phyloP scores from a whole-genome alignment of 1,140 invertebrate species.

The Trialeurodes vaporariorum region DNA sequence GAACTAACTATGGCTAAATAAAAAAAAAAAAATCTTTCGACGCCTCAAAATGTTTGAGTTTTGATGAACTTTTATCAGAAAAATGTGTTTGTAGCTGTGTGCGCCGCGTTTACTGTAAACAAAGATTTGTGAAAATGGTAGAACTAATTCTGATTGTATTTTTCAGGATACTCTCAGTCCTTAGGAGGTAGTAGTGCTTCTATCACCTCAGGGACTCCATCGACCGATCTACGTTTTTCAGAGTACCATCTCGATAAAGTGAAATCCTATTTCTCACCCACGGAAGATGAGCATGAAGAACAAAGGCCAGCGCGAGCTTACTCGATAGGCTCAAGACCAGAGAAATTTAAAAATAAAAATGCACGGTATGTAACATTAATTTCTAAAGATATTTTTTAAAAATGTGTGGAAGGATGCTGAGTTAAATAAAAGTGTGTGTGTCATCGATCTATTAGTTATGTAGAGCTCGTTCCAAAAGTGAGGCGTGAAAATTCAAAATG shows the following conservation, averaged over 20 bases:
- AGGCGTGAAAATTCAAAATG: too few species aligned
- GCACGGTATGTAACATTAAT: slow-evolving; percentile 24
- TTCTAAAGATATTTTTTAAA: not conserved
- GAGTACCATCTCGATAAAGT: slow-evolving; percentile 57
- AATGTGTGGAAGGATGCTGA: not conserved
- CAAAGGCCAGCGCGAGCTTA: slow-evolving; percentile 62
- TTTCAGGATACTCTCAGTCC: slow-evolving; percentile 39
- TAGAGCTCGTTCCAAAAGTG: too few species aligned
- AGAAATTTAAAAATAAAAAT: slow-evolving; percentile 28
- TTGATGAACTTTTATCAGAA: too few species aligned
- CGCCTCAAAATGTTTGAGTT: too few species aligned
- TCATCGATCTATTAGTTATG: not conserved
- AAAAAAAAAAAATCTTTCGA: too few species aligned
- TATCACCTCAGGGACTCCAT: slow-evolving; percentile 58
- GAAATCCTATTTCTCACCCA: slow-evolving; percentile 44
- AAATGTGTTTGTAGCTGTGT: too few species aligned
- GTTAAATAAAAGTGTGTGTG: not conserved
- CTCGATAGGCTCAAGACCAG: slow-evolving; percentile 72
- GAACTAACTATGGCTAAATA: too few species aligned
- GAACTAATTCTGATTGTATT: too few species aligned
- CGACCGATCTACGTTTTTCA: slow-evolving; percentile 45
- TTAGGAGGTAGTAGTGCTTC: slow-evolving; percentile 50
- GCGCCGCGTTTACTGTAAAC: too few species aligned
- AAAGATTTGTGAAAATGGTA: too few species aligned
- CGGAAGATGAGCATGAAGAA: slow-evolving; percentile 43